Evolutionary conservation across 2,888 invertebrate species (phyloP), one percentile per base, ranked within the genome.

Genomic region (Cataglyphis altisquamis): DNA sequence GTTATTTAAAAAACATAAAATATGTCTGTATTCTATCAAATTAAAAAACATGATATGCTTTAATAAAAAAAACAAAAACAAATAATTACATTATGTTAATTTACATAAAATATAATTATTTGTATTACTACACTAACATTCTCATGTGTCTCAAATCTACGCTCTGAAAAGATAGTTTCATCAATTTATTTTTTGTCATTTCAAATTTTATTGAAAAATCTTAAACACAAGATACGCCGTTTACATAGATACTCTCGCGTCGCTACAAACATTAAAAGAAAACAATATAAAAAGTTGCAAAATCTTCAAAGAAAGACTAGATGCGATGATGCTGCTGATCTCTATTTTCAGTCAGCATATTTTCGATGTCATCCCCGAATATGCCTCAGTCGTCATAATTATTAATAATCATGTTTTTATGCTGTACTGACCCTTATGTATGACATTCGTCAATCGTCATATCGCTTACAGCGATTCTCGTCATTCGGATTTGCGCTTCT

Each of bases 271-370:
- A 39, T 52, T 68, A 74, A 73, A 82, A 36, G 60, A 66, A 57
- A 72, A 84, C 3, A 70, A 18, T 67, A 74, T 41, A 84, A 55
- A 84, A 45, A 63, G 10, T 68, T 55, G 67, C 84, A 82, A 86
- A 87, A 86, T 91, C 84, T 88, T 91, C 91, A 86, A 91, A 89
- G 87, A 92, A 90, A 90, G 93, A 94, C 93, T 94, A 93, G 93
- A 93, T 92, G 84, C 84, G 88, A 89, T 89, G 89, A 87, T 86
- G 86, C 80, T 70, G 85, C 45, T 39, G 64, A 25, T 83, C 60
- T 36, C 36, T 55, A 29, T 64, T n/a, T 52, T 21, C 12, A 48
- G 55, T 41, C 48, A 52, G 29, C 64, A 25, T 41, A 73, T 74
- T 68, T 74, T 68, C 60, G 12, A 64, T 64, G 15, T 86, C 68